A percentile compares a stretch with the other conserved stretches of the same genome.
These are phyloP conservation scores for Clarias gariepinus DNA, from an alignment of 2,113 vertebrate genomes.

Conservation along the genomic window DNA sequence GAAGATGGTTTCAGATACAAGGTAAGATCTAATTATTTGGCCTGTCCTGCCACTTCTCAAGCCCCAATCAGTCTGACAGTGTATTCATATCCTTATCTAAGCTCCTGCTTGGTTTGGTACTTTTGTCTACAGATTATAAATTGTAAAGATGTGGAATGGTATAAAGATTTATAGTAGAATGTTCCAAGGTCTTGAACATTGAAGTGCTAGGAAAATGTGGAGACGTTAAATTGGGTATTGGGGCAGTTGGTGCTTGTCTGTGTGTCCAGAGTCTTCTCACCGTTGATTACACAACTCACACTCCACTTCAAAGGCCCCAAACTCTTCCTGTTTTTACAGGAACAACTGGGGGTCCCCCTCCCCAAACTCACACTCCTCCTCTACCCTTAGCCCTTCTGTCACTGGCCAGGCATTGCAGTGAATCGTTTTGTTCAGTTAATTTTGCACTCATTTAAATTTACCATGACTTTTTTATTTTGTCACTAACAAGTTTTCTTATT, in stretches of 20 bases:
- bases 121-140: neutral
- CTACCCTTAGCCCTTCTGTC: slow-evolving; percentile 29
- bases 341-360: slow-evolving; percentile 65
- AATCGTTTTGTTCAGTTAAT: neutral
- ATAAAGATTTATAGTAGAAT: neutral
- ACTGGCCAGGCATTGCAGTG: neutral
- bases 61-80: neutral
- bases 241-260: slow-evolving; percentile 40
- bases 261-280: slow-evolving; percentile 49
- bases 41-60: neutral
- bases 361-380: slow-evolving; percentile 42
- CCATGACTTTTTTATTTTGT: slow-evolving; percentile 29
- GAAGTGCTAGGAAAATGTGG: neutral
- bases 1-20: slow-evolving; percentile 87
- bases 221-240: slow-evolving; percentile 28
- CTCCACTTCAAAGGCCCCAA: slow-evolving; percentile 74
- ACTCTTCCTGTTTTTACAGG: slow-evolving; percentile 80
- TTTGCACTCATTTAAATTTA: neutral
- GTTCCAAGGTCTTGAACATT: neutral
- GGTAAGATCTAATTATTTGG: slow-evolving; percentile 63
- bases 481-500: slow-evolving; percentile 1
- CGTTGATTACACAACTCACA: slow-evolving; percentile 59
- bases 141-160: neutral
- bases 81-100: neutral
- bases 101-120: neutral